phyloP scores from a whole-genome alignment of 2,113 vertebrate genomes.

The Enhydra lutris region DNA sequence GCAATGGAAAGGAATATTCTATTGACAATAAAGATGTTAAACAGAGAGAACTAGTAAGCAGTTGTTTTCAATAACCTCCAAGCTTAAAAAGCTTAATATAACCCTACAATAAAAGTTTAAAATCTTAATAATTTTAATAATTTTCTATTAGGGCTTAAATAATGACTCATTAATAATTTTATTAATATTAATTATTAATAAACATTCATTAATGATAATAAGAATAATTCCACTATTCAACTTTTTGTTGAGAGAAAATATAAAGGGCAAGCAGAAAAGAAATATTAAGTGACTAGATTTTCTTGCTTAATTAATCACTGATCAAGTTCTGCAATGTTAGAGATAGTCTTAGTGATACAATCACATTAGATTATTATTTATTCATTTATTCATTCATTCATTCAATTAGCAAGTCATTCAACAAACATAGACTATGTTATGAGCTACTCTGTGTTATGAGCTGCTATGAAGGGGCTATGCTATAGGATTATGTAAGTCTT shows the following conservation, averaged over 20 bases:
- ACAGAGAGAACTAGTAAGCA: not conserved
- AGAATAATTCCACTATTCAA: not conserved
- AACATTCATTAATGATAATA: not conserved
- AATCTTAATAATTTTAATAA: not conserved
- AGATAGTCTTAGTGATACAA: not conserved
- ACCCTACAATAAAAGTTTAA: not conserved
- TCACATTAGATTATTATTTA: not conserved
- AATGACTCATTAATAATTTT: not conserved
- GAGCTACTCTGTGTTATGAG: not conserved
- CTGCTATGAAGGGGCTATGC: not conserved
- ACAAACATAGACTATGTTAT: not conserved
- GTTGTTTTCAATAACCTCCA: not conserved
- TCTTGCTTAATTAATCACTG: not conserved
- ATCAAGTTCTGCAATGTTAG: not conserved
- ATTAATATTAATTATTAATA: not conserved
- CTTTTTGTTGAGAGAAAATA: not conserved
- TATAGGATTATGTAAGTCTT: not conserved
- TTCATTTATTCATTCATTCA: not conserved
- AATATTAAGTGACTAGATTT: not conserved
- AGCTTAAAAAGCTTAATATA: not conserved
- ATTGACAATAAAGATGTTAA: not conserved
- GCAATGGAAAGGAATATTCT: not conserved
- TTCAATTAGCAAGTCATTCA: not conserved
- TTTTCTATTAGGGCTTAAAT: not conserved
- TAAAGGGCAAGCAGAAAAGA: not conserved